phyloP scores from a whole-genome alignment of 2,113 vertebrate species.

The Gulo gulo region DNA sequence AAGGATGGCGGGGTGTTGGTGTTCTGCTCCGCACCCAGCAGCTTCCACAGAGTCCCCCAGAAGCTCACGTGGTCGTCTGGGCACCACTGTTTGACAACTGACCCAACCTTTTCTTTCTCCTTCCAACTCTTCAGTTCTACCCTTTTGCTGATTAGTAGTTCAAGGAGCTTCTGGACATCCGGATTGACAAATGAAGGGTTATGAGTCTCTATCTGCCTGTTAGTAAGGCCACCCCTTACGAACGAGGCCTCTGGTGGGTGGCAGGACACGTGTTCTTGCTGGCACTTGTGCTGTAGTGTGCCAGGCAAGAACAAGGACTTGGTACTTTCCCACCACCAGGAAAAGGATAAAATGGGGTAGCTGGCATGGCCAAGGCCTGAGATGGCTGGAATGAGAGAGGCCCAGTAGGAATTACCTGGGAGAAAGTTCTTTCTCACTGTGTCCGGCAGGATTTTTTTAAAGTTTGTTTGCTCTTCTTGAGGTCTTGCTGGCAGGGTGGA shows the following conservation, averaged over 20 bases:
- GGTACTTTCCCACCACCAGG: not conserved
- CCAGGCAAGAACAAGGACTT: not conserved
- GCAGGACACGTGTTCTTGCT: not conserved
- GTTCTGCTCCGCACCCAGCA: not conserved
- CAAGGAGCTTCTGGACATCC: not conserved
- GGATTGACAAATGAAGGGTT: not conserved
- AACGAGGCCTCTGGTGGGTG: not conserved
- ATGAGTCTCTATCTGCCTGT: not conserved
- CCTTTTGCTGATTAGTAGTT: not conserved
- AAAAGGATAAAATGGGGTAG: not conserved
- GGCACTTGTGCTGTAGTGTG: fast-evolving
- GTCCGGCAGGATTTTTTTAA: not conserved
- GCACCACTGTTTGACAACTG: not conserved
- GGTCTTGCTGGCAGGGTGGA: not conserved
- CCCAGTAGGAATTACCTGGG: not conserved
- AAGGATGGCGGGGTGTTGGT: not conserved
- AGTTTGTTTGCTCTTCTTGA: not conserved
- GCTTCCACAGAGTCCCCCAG: not conserved
- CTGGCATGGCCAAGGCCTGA: not conserved
- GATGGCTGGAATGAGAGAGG: not conserved
- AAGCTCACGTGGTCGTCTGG: not conserved
- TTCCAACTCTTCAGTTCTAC: not conserved
- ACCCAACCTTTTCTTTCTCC: not conserved
- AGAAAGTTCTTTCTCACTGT: not conserved
- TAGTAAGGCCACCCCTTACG: too few relatives aligned